Base-by-base conservation (phyloP, 2,797 vertebrate genomes). In the Heterohyrax brucei region DNA sequence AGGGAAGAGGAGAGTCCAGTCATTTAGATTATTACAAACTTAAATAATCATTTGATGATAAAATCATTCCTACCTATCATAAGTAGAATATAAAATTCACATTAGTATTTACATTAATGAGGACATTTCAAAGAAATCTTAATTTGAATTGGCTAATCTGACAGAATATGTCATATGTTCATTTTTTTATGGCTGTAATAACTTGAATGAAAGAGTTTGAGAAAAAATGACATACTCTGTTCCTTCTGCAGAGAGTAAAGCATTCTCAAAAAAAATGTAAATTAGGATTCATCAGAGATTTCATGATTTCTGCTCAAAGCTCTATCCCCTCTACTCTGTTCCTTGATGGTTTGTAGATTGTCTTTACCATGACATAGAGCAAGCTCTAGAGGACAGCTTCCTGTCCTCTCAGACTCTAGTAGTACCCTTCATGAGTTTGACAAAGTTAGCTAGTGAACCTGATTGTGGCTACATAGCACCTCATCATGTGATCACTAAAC, bases 341-440 rank as follows among this genome's bases (percentile, higher is more conserved):
- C 9, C 1, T 14, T 48, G 13, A 16, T 39, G 14, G 10, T 18
- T 12, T 39, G 4, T 4, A 10, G 4, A 16, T 4, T 79, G 62
- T n/a, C 30, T 13, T 3, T 50, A 46, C 1, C 2, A 7, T 5
- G 77, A 28, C 48, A 5, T 39, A 9, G 4, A 10, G 5, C 0
- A 3, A 8, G 21, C 21, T 24, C 39, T 28, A 6, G 1, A 2
- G 3, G 70, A 44, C 1, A 3, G 1, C 5, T 18, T 30, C 0
- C 44, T 75, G 10, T 44, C 48, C 16, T 56, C 26, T 3, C 6
- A 26, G 5, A 8, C 1, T 62, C 39, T 48, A 18, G 4, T 12
- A 8, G 3, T 79, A 7, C 21, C 0, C 2, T 7, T 22, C 16
- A 4, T 1, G 9, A 9, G 4, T 12, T 39, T 39, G 39, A 39